phyloP scores from a whole-genome alignment of 2,113 vertebrate species.

The Gavia stellata region DNA sequence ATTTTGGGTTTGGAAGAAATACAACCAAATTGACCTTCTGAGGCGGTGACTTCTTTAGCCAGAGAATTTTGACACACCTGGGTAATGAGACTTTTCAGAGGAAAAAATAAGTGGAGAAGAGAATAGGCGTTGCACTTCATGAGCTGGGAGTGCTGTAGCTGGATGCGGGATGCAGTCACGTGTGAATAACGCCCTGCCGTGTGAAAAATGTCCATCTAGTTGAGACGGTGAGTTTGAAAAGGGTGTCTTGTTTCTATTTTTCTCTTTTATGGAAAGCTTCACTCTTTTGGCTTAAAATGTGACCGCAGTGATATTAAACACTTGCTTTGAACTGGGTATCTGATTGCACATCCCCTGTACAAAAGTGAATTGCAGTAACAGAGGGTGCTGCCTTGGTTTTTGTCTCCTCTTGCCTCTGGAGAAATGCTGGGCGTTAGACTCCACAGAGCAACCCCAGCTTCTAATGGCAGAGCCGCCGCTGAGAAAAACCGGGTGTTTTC shows the following conservation, averaged over 20 bases:
- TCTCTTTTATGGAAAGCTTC: not conserved
- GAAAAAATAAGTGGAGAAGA: not conserved
- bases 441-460: not conserved
- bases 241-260: fast-evolving
- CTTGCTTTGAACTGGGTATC: not conserved
- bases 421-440: not conserved
- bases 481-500: not conserved
- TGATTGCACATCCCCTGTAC: not conserved
- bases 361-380: not conserved
- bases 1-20: not conserved
- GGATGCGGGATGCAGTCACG: fast-evolving
- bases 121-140: not conserved
- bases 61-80: not conserved
- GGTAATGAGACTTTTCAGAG: not conserved
- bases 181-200: not conserved
- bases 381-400: not conserved
- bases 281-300: not conserved
- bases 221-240: not conserved
- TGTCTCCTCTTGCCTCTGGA: not conserved
- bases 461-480: not conserved
- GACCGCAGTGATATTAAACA: not conserved
- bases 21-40: not conserved
- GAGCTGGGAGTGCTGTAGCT: not conserved
- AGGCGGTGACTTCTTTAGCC: not conserved
- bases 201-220: not conserved